Base-by-base conservation (phyloP, 2,113 vertebrate species). In the Phoxinus phoxinus region DNA sequence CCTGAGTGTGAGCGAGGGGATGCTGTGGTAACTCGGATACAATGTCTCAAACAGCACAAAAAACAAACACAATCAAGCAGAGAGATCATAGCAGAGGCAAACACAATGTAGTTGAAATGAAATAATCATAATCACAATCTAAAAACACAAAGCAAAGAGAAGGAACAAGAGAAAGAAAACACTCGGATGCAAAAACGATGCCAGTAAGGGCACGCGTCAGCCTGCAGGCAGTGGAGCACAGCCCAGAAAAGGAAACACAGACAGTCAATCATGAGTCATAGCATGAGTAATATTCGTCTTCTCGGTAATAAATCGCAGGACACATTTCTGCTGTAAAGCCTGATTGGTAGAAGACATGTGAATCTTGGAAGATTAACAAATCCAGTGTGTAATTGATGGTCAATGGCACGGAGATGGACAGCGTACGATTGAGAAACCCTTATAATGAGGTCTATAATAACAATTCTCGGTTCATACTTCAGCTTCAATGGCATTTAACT, bases 1-100 rank as follows among this genome's bases (percentile, higher is more conserved):
- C 93, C 93, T 94, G 93, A 95, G 93, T 93, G 94, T 93, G 94
- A 94, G 94, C 94, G 93, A 95, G 94, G 93, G 94, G 93, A 94
- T 93, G 92, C 94, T 95, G 94, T 94, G 94, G 93, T 90, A 94
- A 93, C 91, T 92, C 91, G 90, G 92, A 93, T 92, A 94, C 89
- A 92, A 92, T 90, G 91, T 89, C 91, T 93, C 90, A 94, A 90
- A 95, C 91, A 94, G 89, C 91, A 94, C 91, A 89, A 74, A 89
- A 89, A 91, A 92, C 87, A 91, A 85, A 90, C 87, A 92, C 90
- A 93, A 88, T 90, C 86, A 80, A 91, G 93, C 90, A 94, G 87
- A 89, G 58, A 93, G 88, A 91, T 93, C 92, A 94, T 91, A 84
- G 81, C 87, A 92, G 88, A 92, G 76, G 73, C 71, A 85, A 74